Evolutionary conservation across 2,113 vertebrate species (phyloP).

Genomic region (Salvelinus sp.): DNA sequence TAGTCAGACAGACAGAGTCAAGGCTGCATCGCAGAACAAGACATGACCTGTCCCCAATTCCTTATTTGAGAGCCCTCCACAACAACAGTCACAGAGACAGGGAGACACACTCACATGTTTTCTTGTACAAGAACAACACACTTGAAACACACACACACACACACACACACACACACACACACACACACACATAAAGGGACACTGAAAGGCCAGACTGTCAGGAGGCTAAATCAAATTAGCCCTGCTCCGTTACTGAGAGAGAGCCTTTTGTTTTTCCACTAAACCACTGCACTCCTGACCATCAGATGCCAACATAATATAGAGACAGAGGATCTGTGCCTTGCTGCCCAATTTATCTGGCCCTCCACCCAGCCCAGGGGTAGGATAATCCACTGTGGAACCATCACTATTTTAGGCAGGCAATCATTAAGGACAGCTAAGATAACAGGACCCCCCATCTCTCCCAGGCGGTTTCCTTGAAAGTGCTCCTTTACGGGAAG

Average conservation of each 20-base stretch:
- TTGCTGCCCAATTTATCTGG: neutral
- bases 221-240: slow-evolving; percentile 63
- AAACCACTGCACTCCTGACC: slow-evolving; percentile 28
- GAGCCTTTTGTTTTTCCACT: slow-evolving; percentile 56
- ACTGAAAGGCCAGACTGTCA: slow-evolving; percentile 39
- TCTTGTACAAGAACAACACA: slow-evolving; percentile 32
- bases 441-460: neutral
- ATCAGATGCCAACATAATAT: slow-evolving; percentile 35
- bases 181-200: slow-evolving; percentile 15
- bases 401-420: neutral
- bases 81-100: slow-evolving; percentile 15
- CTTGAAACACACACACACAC: slow-evolving; percentile 20
- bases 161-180: slow-evolving; percentile 4
- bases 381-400: neutral
- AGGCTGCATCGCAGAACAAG: slow-evolving; percentile 59
- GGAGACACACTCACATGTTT: slow-evolving; percentile 12
- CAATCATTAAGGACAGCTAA: neutral
- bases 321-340: slow-evolving; percentile 1
- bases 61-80: neutral
- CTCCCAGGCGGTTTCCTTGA: neutral
- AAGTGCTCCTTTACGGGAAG: neutral
- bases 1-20: slow-evolving; percentile 38
- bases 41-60: slow-evolving; percentile 21
- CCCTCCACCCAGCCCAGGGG: neutral
- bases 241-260: slow-evolving; percentile 53